Conservation (phyloP, 2,113 vertebrate species). For the Channa argus region DNA sequence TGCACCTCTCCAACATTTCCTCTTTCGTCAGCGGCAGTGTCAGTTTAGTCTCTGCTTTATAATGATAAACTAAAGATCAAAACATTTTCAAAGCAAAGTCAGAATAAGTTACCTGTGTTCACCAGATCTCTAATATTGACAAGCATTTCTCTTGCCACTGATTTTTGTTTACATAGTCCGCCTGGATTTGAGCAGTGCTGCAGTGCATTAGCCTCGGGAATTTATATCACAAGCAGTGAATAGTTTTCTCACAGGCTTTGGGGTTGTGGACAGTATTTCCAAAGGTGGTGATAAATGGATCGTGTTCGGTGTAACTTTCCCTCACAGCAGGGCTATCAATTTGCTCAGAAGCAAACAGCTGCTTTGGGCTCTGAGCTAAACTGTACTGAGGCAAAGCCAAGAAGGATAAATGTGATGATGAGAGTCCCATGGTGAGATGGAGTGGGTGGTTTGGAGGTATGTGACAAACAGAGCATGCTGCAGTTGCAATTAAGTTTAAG, state of each 20-base stretch:
- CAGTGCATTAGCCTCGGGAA: slow-evolving; percentile 31
- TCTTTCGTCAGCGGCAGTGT: slow-evolving; percentile 3
- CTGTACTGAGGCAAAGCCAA: slow-evolving; percentile 40
- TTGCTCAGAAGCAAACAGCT: slow-evolving; percentile 52
- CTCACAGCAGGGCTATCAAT: slow-evolving; percentile 56
- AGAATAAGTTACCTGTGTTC: too few relatives aligned
- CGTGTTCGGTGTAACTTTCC: slow-evolving; percentile 57
- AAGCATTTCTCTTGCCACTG: too few relatives aligned
- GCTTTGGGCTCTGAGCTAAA: slow-evolving; percentile 44
- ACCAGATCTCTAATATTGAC: too few relatives aligned
- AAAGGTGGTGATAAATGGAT: slow-evolving; percentile 57
- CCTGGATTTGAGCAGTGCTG: slow-evolving; percentile 16
- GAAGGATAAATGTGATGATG: slow-evolving; percentile 54
- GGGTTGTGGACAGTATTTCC: slow-evolving; percentile 49
- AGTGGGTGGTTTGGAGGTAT: slow-evolving; percentile 41
- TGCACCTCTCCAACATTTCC: background rate
- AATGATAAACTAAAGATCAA: too few relatives aligned
- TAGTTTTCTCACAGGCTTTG: slow-evolving; percentile 24
- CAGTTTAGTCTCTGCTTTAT: too few relatives aligned
- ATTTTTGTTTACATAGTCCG: slow-evolving; percentile 50
- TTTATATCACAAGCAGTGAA: slow-evolving; percentile 37
- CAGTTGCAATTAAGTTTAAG: slow-evolving; percentile 25
- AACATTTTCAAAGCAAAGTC: too few relatives aligned
- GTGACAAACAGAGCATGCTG: slow-evolving; percentile 29
- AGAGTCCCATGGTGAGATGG: slow-evolving; percentile 29